Evolutionary conservation across 2,797 vertebrate species (phyloP).

Genomic region (Heliangelus exortis): DNA sequence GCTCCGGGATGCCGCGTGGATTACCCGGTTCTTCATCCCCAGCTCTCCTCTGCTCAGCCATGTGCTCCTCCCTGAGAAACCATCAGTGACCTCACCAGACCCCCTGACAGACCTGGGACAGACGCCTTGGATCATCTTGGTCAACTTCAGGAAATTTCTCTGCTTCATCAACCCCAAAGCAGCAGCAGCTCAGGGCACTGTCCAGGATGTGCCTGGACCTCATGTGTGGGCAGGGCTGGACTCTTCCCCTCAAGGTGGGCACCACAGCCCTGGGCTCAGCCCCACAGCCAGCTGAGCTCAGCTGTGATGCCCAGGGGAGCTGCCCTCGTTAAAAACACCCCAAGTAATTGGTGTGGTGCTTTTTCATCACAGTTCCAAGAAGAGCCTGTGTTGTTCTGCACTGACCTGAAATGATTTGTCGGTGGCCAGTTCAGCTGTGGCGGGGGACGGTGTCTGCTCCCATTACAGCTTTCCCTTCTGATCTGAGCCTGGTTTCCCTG

Average conservation of each 20-base stretch:
- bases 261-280: neutral
- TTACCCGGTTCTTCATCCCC: neutral
- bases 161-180: neutral
- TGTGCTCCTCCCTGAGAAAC: neutral
- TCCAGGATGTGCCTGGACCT: neutral
- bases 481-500: too few species aligned
- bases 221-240: neutral
- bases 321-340: neutral
- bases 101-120: fast-evolving
- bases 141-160: neutral
- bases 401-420: conserved; percentile 38
- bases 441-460: neutral
- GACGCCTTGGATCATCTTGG: neutral
- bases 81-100: fast-evolving
- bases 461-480: too few species aligned
- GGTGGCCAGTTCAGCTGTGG: neutral
- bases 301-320: neutral
- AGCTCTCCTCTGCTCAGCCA: fast-evolving
- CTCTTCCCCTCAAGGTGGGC: neutral
- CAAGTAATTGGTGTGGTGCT: neutral
- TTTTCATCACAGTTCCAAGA: neutral
- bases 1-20: neutral
- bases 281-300: fast-evolving
- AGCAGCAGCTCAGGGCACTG: neutral
- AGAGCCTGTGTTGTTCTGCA: conserved; percentile 33